Conservation (phyloP, 2,797 vertebrate species). For the Simalia tracyae region DNA sequence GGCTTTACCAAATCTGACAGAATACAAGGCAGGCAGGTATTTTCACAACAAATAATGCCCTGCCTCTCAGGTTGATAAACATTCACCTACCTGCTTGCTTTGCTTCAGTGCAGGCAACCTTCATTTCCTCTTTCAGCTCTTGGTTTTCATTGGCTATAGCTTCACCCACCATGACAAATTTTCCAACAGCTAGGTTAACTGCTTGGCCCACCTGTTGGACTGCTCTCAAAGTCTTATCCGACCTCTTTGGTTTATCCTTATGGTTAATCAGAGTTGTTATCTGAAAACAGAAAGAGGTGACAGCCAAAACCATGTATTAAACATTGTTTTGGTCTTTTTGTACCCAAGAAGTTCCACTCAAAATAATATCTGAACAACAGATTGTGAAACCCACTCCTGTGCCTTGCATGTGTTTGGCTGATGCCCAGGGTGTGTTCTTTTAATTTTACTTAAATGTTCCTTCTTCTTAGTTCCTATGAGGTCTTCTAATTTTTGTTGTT, state of each 20-base stretch:
- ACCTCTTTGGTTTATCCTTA: slow-evolving; percentile 95
- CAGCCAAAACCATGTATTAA: not conserved
- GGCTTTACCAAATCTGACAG: not conserved
- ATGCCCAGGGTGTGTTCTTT: not conserved
- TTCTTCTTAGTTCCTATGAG: not conserved
- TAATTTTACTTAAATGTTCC: not conserved
- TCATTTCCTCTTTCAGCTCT: slow-evolving; percentile 97
- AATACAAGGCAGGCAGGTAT: not conserved
- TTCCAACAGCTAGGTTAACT: slow-evolving; percentile 90
- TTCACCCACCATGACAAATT: slow-evolving; percentile 94
- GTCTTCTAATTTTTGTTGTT: not conserved
- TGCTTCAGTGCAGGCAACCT: slow-evolving; percentile 90
- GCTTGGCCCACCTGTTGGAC: slow-evolving; percentile 95
- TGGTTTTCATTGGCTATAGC: slow-evolving; percentile 93
- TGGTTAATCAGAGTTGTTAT: slow-evolving; percentile 98
- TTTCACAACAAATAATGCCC: not conserved
- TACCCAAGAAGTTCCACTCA: not conserved
- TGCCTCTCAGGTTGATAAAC: not conserved
- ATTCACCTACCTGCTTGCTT: slow-evolving; percentile 86
- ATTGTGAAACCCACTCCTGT: not conserved
- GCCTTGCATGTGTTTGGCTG: not conserved
- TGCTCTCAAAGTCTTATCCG: slow-evolving; percentile 89
- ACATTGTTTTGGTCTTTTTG: not conserved
- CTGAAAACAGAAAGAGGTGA: slow-evolving; percentile 71
- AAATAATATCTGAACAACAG: not conserved